A percentile compares a stretch with the other conserved stretches of the same genome.
Evolutionary conservation across 2,888 invertebrate species (phyloP).

Genomic region (Panorpa germanica): DNA sequence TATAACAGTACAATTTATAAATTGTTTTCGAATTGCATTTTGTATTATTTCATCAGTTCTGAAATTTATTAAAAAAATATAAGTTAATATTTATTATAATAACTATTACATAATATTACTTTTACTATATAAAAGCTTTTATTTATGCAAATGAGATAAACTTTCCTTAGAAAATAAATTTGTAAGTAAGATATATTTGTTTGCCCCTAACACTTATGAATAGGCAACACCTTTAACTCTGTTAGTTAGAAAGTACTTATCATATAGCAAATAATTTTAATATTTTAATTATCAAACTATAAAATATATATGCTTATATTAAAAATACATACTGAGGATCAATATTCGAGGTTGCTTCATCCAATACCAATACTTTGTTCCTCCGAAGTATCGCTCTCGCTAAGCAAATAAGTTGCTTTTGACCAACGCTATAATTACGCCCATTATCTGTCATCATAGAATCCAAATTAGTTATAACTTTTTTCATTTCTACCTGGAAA

Average conservation of each 20-base stretch:
- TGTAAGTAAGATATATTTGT: too few relatives aligned
- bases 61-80: constrained; percentile 14
- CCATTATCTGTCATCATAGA: constrained; percentile 53
- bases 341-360: constrained; percentile 36
- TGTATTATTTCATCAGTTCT: constrained; percentile 73
- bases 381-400: constrained; percentile 58
- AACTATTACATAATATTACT: too few relatives aligned
- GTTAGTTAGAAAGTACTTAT: too few relatives aligned
- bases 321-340: constrained; percentile 25
- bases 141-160: too few relatives aligned
- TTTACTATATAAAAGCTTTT: too few relatives aligned
- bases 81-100: too few relatives aligned
- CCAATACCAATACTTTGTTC: constrained; percentile 45
- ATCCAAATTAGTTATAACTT: constrained; percentile 41
- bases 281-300: too few relatives aligned
- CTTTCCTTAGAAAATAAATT: too few relatives aligned
- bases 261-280: too few relatives aligned
- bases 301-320: too few relatives aligned
- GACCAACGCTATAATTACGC: constrained; percentile 59
- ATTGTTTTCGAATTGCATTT: constrained; percentile 60
- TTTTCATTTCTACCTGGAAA: constrained; percentile 47
- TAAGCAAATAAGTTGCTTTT: constrained; percentile 61
- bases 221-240: too few relatives aligned
- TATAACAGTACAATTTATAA: constrained; percentile 66
- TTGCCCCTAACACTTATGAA: too few relatives aligned